Evolutionary conservation across 2,797 vertebrate species (phyloP), one percentile per base, ranked within the genome.

Genomic region (Pseudomugil tenellus): DNA sequence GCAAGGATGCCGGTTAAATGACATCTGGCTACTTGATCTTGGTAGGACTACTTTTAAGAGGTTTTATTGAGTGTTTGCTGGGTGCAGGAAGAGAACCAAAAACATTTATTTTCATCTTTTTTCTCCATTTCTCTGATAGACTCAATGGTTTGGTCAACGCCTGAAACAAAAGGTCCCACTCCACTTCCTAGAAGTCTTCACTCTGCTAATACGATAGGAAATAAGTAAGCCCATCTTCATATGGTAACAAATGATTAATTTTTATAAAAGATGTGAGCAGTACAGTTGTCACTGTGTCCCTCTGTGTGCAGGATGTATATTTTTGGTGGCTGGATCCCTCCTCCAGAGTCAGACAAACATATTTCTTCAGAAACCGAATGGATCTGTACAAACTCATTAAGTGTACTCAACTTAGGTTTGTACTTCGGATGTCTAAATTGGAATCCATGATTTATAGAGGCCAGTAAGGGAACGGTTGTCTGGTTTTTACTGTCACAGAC

Each of bases 291-390:
- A 0, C 1, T 10, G 29, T 70, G 14, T 62, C 51, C n/a, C 2
- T 81, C 35, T 79, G 41, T 81, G 13, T 74, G 39, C 86, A 99
- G 97, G 94, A 99, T 99, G 96, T 98, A 95, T 88, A 84, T 99
- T 76, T 99, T 99, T 87, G 98, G 98, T 63, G 98, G 97, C 79
- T 99, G 98, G 98, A 92, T 97, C 86, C 96, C 96, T 61, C 93
- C 95, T 65, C 90, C 93, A 56, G 91, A 92, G 66, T 87, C 92
- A 19, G 94, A 89, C 43, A 87, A 90, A 53, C 78, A 87, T 52
- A 87, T 91, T 39, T 32, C 92, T 74, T 80, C 87, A 79, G 96
- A 94, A 84, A 91, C 92, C 53, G 94, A 98, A 81, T 99, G 97
- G 96, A 94, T 96, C 80, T 99, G 98, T 87, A 95, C 96, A 0